A percentile compares a stretch with the other conserved stretches of the same genome.
phyloP scores from a whole-genome alignment of 1,140 invertebrate species.

The Drosophila baimaii region DNA sequence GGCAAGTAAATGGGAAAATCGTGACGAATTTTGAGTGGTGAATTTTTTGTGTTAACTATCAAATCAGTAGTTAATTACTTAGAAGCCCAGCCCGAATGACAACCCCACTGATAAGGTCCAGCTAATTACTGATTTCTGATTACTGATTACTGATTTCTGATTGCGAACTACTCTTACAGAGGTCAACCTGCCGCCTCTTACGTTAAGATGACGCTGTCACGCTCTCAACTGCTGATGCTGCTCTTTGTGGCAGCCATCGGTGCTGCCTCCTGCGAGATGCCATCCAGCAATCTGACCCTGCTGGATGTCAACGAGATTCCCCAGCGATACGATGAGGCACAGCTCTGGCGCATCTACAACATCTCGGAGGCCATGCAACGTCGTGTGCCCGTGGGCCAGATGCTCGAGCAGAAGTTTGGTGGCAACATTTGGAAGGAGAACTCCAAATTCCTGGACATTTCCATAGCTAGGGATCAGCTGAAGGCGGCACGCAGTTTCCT shows the following conservation, averaged over 20 bases:
- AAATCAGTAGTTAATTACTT: conserved; percentile 12
- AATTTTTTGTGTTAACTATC: background rate
- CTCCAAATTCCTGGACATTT: conserved; percentile 80
- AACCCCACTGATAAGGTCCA: conserved; percentile 7
- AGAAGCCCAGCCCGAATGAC: background rate
- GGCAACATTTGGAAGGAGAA: conserved; percentile 83
- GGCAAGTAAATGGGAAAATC: conserved; percentile 11
- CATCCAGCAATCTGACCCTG: conserved; percentile 32
- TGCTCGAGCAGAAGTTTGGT: conserved; percentile 75
- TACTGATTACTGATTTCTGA: conserved; percentile 8
- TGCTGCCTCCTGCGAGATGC: conserved; percentile 14
- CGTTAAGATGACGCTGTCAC: conserved; percentile 22
- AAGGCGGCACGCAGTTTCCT: conserved; percentile 74
- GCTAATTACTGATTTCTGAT: background rate
- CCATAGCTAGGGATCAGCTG: conserved; percentile 67
- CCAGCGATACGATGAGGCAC: conserved; percentile 85
- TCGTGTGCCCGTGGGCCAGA: conserved; percentile 59
- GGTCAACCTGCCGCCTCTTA: conserved; percentile 10
- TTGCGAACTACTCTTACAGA: conserved; percentile 13
- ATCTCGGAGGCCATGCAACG: conserved; percentile 67
- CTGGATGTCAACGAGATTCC: conserved; percentile 67
- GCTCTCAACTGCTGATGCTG: conserved; percentile 9
- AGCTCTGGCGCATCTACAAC: conserved; percentile 86
- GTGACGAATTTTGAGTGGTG: background rate
- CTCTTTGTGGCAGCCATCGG: conserved; percentile 6